These are phyloP conservation scores for Exephanes ischioxanthus DNA, from an alignment of 2,888 invertebrate species.

Conservation along the genomic window DNA sequence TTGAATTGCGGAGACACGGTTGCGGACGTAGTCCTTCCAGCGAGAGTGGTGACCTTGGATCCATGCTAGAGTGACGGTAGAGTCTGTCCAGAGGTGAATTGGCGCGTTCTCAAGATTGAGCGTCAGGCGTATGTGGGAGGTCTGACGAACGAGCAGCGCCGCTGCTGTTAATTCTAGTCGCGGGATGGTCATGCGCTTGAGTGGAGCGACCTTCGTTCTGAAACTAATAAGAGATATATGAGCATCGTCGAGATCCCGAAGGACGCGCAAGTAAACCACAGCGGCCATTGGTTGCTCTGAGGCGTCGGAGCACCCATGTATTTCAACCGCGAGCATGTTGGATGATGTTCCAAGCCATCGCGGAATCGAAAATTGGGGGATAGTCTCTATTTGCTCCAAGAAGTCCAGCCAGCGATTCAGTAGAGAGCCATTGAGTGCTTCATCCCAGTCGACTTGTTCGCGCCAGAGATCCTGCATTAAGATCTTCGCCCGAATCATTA, in stretches of 20 bases:
- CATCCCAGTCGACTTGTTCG: constrained; percentile 55
- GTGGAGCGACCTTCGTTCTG: constrained; percentile 53
- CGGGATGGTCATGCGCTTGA: constrained; percentile 61
- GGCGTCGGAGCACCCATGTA: constrained; percentile 61
- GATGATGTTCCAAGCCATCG: constrained; percentile 42
- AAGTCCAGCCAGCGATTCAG: constrained; percentile 40
- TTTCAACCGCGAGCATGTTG: not conserved
- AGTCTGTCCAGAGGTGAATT: not conserved
- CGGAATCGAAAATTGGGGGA: constrained; percentile 11
- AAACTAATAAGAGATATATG: not conserved
- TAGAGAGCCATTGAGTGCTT: not conserved
- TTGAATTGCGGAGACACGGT: not conserved
- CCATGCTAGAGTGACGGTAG: not conserved
- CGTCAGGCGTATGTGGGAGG: constrained; percentile 22
- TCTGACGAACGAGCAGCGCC: constrained; percentile 36
- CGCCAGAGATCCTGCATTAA: constrained; percentile 62
- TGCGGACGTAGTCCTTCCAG: constrained; percentile 14
- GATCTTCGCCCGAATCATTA: constrained; percentile 55
- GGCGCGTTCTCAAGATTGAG: not conserved
- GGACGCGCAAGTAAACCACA: constrained; percentile 38
- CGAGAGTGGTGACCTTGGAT: constrained; percentile 9
- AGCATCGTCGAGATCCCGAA: constrained; percentile 10
- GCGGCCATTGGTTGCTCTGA: constrained; percentile 43
- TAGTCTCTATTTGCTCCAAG: constrained; percentile 17
- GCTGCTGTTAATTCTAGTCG: constrained; percentile 60